These are phyloP conservation scores for Peromyscus nudipes DNA, from an alignment of 2,797 vertebrate species.

Conservation along the genomic window DNA sequence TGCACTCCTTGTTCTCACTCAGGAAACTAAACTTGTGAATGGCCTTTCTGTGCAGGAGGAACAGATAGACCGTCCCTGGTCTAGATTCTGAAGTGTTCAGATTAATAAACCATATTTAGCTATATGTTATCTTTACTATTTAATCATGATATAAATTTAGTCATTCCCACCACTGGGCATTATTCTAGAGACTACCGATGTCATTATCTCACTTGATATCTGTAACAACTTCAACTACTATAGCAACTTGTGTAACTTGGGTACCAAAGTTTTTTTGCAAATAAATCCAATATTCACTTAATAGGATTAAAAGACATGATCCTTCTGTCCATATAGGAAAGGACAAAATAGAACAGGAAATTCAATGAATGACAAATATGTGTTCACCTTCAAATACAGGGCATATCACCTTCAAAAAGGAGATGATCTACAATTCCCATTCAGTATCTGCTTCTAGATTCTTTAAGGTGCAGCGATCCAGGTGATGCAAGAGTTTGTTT, in stretches of 20 bases:
- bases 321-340: background rate
- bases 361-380: background rate
- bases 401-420: background rate
- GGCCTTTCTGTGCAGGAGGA: rapidly evolving
- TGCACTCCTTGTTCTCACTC: background rate
- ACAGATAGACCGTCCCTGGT: background rate
- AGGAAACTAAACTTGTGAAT: background rate
- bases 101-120: background rate
- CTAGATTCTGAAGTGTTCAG: background rate
- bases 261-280: background rate
- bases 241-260: background rate
- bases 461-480: background rate
- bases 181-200: background rate
- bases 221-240: background rate
- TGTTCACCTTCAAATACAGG: background rate
- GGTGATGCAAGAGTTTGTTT: background rate
- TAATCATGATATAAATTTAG: background rate
- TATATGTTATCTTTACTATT: background rate
- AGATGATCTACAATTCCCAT: background rate
- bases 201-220: background rate
- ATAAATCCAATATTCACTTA: background rate
- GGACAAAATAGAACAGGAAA: background rate
- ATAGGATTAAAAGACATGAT: background rate
- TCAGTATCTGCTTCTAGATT: background rate
- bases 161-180: background rate